Percentiles rank a stretch among this genome's conserved stretches.
These are phyloP conservation scores for Seriola quinqueradiata DNA, from an alignment of 2,113 vertebrate genomes.

Conservation along the genomic window DNA sequence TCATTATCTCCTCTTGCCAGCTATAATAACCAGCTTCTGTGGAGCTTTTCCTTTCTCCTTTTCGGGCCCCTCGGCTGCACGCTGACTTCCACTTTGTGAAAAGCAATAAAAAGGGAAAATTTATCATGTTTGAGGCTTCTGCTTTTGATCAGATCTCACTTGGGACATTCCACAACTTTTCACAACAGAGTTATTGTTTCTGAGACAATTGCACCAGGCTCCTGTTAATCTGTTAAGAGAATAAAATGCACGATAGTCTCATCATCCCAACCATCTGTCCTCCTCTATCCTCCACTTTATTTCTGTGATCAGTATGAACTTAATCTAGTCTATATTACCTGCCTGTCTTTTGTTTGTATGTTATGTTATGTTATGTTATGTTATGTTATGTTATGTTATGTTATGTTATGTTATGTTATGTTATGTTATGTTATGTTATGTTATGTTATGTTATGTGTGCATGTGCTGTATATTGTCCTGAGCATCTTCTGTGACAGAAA, in stretches of 20 bases:
- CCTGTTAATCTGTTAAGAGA: background rate
- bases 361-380: background rate
- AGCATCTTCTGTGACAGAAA: background rate
- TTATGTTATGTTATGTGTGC: background rate
- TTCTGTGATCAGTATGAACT: background rate
- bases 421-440: too few species aligned
- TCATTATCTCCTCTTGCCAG: slow-evolving; percentile 69
- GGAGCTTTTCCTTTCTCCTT: slow-evolving; percentile 44
- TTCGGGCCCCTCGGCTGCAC: slow-evolving; percentile 37
- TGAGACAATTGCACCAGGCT: background rate
- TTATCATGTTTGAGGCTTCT: slow-evolving; percentile 19
- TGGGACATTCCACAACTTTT: background rate
- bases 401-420: too few species aligned
- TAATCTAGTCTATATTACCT: background rate
- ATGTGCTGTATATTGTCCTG: too few species aligned
- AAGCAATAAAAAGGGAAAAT: slow-evolving; percentile 32
- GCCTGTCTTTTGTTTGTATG: too few species aligned
- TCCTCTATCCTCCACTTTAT: background rate
- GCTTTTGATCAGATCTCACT: slow-evolving; percentile 17
- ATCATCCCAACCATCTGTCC: background rate
- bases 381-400: too few species aligned
- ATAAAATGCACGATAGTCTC: background rate
- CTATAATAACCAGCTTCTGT: slow-evolving; percentile 71
- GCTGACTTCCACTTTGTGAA: slow-evolving; percentile 33
- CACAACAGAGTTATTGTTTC: background rate